Conservation (phyloP, 2,113 vertebrate genomes). For the Parotia lawesii region DNA sequence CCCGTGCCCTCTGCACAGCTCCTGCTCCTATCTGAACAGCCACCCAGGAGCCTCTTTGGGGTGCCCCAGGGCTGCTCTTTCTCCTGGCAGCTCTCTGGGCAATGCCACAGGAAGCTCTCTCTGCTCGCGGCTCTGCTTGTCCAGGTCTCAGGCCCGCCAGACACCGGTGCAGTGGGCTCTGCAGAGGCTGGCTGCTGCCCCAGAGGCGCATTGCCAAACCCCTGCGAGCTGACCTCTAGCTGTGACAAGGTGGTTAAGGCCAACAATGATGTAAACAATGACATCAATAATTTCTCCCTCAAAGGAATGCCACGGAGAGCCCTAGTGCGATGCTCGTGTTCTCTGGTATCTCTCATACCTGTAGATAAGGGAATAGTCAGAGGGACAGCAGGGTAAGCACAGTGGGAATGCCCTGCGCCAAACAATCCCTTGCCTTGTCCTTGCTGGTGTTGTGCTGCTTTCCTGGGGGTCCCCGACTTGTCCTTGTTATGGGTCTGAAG, state of each 20-base stretch:
- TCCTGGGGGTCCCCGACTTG: rapidly evolving
- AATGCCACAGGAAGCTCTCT: background rate
- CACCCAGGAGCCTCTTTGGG: rapidly evolving
- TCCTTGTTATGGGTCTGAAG: background rate
- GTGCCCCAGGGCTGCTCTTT: background rate
- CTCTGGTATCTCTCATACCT: rapidly evolving
- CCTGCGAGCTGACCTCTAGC: background rate
- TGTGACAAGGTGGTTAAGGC: background rate
- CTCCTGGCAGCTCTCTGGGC: background rate
- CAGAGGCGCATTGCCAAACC: rapidly evolving
- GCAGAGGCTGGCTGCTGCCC: background rate
- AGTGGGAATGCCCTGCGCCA: background rate
- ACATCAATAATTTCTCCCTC: background rate
- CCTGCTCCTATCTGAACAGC: background rate
- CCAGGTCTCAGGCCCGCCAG: background rate
- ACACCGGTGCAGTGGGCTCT: rapidly evolving
- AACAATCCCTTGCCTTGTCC: background rate
- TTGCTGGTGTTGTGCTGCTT: background rate
- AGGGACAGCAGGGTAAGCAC: background rate
- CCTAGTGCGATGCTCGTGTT: rapidly evolving
- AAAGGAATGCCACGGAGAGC: background rate
- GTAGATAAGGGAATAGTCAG: background rate
- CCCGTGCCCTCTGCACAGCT: rapidly evolving
- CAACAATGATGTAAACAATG: background rate
- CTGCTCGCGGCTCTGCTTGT: background rate